Base-by-base conservation (phyloP, 2,888 invertebrate genomes). In the Caenorhabditis imperialis region DNA sequence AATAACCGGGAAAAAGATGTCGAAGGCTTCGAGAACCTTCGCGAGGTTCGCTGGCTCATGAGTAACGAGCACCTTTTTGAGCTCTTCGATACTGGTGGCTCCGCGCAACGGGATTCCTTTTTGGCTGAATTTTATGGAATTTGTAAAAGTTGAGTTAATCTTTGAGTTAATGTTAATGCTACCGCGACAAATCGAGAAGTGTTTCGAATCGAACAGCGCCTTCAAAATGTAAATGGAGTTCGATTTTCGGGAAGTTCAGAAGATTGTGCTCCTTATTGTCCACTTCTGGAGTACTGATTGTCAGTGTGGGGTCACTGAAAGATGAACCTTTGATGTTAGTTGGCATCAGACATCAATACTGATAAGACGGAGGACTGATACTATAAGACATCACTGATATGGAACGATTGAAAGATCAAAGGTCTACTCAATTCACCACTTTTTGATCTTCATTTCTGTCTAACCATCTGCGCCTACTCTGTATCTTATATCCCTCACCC, bases 211-310 rank as follows among this genome's bases (percentile, higher is more conserved):
- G 85, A 7, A 90, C 81, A 3, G 90, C 84, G 18, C 91, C 91
- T 85, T 91, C 91, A 47, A 91, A 84, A 85, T 91, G 91, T 4
- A 91, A 89, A 82, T 91, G 91, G 4, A 91, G 88, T 83, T 91
- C 91, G 33, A 91, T 53, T 70, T 76, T 55, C 48, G 80, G 69
- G 48, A 79, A 60, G 44, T 62, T 70, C 75, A 80, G 38, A 62
- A 61, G 48, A 48, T 75, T 57, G 35, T 73, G 47, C 72, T 73
- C 54, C 54, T 61, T 63, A 45, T 50, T 70, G 33, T 75, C 60
- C n/a, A 79, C 79, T 53, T 54, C 38, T 38, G 79, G 77, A 40
- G 57, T 54, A 23, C 53, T 58, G 38, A 71, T 55, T 45, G 58
- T 51, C 33, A 70, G 18, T 12, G 62, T 55, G 12, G 69, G 75